A percentile compares a stretch with the other conserved stretches of the same genome.
These are phyloP conservation scores for Eriocheir sinensis DNA, from an alignment of 1,140 invertebrate genomes.

Conservation along the genomic window DNA sequence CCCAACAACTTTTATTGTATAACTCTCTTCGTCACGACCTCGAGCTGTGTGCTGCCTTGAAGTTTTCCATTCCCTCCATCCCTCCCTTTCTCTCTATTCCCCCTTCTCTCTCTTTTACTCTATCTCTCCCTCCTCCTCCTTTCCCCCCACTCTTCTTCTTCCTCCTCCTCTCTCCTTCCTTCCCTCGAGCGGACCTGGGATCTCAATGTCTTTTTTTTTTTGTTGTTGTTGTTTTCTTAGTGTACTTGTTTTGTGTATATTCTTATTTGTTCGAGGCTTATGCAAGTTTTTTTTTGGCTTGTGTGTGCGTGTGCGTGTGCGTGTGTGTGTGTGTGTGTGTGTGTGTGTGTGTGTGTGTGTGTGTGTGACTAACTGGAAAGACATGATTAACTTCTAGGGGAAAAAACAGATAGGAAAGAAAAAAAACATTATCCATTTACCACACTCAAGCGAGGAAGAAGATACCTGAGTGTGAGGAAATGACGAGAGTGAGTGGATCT, in stretches of 20 bases:
- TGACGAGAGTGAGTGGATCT: too few relatives aligned
- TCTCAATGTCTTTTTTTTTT: too few relatives aligned
- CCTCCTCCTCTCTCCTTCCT: not conserved
- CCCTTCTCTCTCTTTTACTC: not conserved
- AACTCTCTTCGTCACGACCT: not conserved
- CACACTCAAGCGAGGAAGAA: too few relatives aligned
- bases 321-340: conserved; percentile 38
- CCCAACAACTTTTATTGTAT: not conserved
- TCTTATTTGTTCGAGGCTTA: too few relatives aligned
- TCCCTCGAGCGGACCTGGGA: not conserved
- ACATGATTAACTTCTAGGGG: not conserved
- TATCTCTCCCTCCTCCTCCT: not conserved
- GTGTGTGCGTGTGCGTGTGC: not conserved
- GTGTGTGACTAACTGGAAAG: not conserved
- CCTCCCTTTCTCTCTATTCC: not conserved
- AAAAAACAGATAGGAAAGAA: not conserved
- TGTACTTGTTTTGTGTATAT: too few relatives aligned
- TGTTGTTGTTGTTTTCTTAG: too few relatives aligned
- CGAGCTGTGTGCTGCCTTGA: not conserved
- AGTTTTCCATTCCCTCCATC: not conserved
- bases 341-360: not conserved
- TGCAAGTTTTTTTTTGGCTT: too few relatives aligned
- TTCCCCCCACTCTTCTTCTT: not conserved
- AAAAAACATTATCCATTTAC: not conserved
- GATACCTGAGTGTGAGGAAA: too few relatives aligned